Percentiles rank a stretch among this genome's conserved stretches.
phyloP scores from a whole-genome alignment of 2,888 invertebrate species.

The Parapristionchus giblindavisi region DNA sequence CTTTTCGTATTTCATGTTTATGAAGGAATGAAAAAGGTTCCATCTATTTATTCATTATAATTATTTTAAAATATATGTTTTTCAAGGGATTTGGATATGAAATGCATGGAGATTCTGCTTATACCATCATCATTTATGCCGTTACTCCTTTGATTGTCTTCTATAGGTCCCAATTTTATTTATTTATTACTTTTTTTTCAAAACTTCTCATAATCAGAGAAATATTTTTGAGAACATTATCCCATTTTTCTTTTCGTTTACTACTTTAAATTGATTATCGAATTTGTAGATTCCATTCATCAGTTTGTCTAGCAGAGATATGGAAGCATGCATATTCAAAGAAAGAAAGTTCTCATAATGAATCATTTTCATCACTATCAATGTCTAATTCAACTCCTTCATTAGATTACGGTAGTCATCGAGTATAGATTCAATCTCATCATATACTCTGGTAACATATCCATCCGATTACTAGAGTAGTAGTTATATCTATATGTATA shows the following conservation, averaged over 20 bases:
- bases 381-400: no score
- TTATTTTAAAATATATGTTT: no score
- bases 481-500: no score
- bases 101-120: conserved; percentile 41
- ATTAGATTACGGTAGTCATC: no score
- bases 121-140: conserved; percentile 62
- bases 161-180: conserved; percentile 49
- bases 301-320: conserved; percentile 57
- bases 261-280: neutral
- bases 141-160: conserved; percentile 66
- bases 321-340: conserved; percentile 51
- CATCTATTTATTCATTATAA: neutral
- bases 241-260: neutral
- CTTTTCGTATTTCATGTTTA: conserved; percentile 64
- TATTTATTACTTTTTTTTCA: neutral
- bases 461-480: no score
- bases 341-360: no score
- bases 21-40: conserved; percentile 40
- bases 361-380: no score
- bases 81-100: conserved; percentile 34
- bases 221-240: neutral
- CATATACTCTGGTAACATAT: no score
- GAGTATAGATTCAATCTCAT: no score
- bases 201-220: neutral
- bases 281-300: conserved; percentile 43